Percentiles rank a stretch among this genome's conserved stretches.
Conservation (phyloP, 2,888 invertebrate genomes). For the Xanthorhoe designata region DNA sequence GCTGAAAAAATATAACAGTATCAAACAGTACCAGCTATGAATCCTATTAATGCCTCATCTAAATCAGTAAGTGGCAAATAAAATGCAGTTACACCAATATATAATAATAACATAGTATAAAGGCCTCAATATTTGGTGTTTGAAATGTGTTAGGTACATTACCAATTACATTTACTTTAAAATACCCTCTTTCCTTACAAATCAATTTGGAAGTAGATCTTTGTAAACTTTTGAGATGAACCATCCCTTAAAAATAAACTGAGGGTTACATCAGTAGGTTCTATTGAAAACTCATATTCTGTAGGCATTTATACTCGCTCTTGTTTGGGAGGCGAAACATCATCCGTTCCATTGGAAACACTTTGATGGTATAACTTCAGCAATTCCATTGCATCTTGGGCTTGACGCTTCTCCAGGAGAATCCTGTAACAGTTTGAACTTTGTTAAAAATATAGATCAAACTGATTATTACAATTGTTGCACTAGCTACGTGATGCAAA, state of each 20-base stretch:
- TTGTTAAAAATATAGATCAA: neutral
- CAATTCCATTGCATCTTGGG: constrained; percentile 94
- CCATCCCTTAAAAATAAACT: constrained; percentile 74
- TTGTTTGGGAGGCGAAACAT: constrained; percentile 78
- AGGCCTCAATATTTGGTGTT: constrained; percentile 78
- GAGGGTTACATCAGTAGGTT: constrained; percentile 65
- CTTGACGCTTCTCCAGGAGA: constrained; percentile 93
- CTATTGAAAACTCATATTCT: constrained; percentile 41
- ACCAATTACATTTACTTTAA: constrained; percentile 34
- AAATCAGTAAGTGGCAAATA: constrained; percentile 25
- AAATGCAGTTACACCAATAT: constrained; percentile 27
- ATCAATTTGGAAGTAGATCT: constrained; percentile 44
- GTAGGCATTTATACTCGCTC: constrained; percentile 69
- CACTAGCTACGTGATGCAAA: too few species aligned
- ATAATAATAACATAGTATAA: constrained; percentile 55
- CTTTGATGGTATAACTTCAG: constrained; percentile 90
- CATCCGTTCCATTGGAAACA: constrained; percentile 80
- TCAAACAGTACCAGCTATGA: constrained; percentile 22
- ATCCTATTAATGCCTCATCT: constrained; percentile 16
- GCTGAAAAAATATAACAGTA: constrained; percentile 22
- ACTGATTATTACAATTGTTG: neutral
- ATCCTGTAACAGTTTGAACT: constrained; percentile 76
- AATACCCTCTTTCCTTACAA: constrained; percentile 45
- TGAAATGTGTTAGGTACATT: constrained; percentile 42
- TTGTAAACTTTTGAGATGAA: constrained; percentile 84